Base-by-base conservation (phyloP, 1,140 invertebrate species). In the Neodiprion fabricii region DNA sequence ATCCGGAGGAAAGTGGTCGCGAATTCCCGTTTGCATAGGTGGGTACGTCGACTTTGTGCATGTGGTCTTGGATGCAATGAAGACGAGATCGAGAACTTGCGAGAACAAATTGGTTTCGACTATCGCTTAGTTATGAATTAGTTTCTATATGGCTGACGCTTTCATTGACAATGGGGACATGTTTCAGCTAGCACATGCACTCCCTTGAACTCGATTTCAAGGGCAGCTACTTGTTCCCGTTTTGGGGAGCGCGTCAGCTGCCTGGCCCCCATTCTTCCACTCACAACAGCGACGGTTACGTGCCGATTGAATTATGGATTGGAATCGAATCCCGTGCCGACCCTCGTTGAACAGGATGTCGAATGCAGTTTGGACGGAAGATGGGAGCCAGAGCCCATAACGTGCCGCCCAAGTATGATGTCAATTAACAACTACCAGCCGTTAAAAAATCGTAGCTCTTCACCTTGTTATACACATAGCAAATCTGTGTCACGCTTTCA, bases 351-450 rank as follows among this genome's bases (percentile, higher is more conserved):
- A 72, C 53, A 79, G 8, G 69, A 10, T 1, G 79, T 87, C 12
- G 77, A 0, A 48, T 88, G 87, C 72, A 85, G 85, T 74, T 23
- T 70, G 5, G 75, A 73, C 0, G 87, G 86, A 28, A 9, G 83
- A 40, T 89, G 87, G 86, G 81, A 83, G 14, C 85, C 86, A 10
- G 72, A 83, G 7, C 86, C 86, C 65, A 85, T 88, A 53, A 74
- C 47, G 74, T 89, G 86, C 49, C 40, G 85, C 68, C 82, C 86
- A 87, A 86, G 86, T 88, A 81, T 81, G 82, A 23, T 75, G 67
- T 75, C 48, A 67, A 77, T 85, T 71, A 84, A 84, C 80, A 74
- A 86, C n/a, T 61, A 9, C n/a, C 9, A 9, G 9, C 17, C 17
- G 17, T 21, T 21, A 21, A 21, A 21, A 21, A 21, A 21, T 21